Evolutionary conservation across 2,888 invertebrate genomes (phyloP), one percentile per base, ranked within the genome.

Genomic region (Bombylius major): DNA sequence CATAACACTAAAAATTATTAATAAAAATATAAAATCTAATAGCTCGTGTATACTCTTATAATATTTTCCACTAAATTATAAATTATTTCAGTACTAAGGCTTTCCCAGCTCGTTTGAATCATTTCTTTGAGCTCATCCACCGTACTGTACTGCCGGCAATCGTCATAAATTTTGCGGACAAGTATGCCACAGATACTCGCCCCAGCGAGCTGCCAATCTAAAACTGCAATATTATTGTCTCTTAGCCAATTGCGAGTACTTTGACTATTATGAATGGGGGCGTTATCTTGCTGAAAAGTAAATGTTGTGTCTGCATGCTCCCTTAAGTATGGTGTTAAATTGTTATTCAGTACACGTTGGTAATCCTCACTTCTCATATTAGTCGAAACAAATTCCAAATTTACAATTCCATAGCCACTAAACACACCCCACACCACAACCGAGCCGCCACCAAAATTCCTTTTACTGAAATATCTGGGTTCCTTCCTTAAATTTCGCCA

Each of bases 401-500:
- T 39, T 5, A 53, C 39, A 11, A 33, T 47, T 14, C 32, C 48
- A 8, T 39, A 14, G 14, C n/a, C 42, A 12, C n/a, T 14, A 14
- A 54, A 49, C 39, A 33, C 48, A 23, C 23, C 54, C 54, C 54
- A 54, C 32, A 54, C 54, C 54, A 54, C 50, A 50, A 33, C 7
- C 36, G 32, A 49, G 5, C 49, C 55, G 14, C 51, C 55, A 47
- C 57, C 51, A 44, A 57, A 55, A 42, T 57, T 59, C 45, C 55
- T 56, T 33, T 44, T 50, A 36, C 32, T 47, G 48, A 56, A 56
- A 48, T 53, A 55, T 51, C 36, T n/a, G 9, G 50, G 47, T 32
- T 55, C 55, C 33, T 53, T 59, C 31, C 54, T 34, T 32, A 60
- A 53, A 44, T 58, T 58, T 7, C 52, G 54, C 47, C 54, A 59